These are phyloP conservation scores for Gallirallus australis DNA, from an alignment of 2,797 vertebrate genomes.

Conservation along the genomic window DNA sequence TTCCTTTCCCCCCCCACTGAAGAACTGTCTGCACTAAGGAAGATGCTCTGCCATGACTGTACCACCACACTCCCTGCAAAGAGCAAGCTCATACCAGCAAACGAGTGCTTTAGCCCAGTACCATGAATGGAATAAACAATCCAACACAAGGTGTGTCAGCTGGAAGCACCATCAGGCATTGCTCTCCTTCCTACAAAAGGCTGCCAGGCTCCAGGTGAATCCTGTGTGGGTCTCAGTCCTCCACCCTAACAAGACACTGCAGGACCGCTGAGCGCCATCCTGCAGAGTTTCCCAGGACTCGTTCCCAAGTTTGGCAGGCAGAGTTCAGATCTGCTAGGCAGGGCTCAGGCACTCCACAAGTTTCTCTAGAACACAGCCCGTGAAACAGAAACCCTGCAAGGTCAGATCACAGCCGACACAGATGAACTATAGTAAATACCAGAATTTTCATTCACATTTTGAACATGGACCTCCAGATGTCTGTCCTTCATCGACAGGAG, in stretches of 20 bases:
- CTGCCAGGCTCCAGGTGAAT: not conserved
- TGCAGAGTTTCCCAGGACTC: not conserved
- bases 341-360: fast-evolving
- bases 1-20: not conserved
- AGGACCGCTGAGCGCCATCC: fast-evolving
- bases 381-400: fast-evolving
- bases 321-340: not conserved
- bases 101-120: not conserved
- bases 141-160: not conserved
- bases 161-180: not conserved
- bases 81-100: not conserved
- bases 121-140: fast-evolving
- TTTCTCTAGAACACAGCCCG: not conserved
- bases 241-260: not conserved
- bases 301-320: fast-evolving
- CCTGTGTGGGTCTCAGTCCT: not conserved
- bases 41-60: not conserved
- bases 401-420: not conserved
- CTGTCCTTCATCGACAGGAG: not conserved
- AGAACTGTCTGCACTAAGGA: not conserved
- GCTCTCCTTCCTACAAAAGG: not conserved
- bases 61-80: not conserved
- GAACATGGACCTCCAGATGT: not conserved
- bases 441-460: not conserved
- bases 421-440: not conserved